Evolutionary conservation across 2,797 vertebrate species (phyloP).

Genomic region (Okamejei kenojei): DNA sequence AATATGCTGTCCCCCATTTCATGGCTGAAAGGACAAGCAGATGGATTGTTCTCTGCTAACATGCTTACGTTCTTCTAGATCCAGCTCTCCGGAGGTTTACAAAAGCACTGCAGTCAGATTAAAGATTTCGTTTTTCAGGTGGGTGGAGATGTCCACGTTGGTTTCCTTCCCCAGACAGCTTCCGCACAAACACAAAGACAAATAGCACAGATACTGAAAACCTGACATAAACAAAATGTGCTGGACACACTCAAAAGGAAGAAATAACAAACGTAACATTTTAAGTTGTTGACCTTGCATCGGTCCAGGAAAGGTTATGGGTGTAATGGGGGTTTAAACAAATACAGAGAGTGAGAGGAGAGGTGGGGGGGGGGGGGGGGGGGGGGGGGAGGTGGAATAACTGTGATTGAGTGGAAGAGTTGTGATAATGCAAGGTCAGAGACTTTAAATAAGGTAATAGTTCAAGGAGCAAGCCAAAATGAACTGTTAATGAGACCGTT

Average conservation of each 20-base stretch:
- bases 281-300: too few relatives aligned
- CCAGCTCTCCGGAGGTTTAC: not conserved
- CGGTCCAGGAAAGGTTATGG: not conserved
- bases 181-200: not conserved
- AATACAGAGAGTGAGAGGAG: too few relatives aligned
- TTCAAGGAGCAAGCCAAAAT: too few relatives aligned
- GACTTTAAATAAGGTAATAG: too few relatives aligned
- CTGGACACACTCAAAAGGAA: not conserved
- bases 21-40: slow-evolving; percentile 7
- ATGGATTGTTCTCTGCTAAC: not conserved
- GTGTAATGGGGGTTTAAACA: not conserved
- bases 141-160: not conserved
- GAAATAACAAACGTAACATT: too few relatives aligned
- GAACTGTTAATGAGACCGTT: too few relatives aligned
- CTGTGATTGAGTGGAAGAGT: too few relatives aligned
- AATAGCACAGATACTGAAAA: not conserved
- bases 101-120: not conserved
- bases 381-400: too few relatives aligned
- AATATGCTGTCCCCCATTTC: not conserved
- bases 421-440: too few relatives aligned
- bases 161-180: not conserved
- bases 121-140: not conserved
- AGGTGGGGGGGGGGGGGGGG: too few relatives aligned
- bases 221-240: not conserved
- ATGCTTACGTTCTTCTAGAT: not conserved